Base-by-base conservation (phyloP, 2,888 invertebrate species). In the Chironomus tentans region DNA sequence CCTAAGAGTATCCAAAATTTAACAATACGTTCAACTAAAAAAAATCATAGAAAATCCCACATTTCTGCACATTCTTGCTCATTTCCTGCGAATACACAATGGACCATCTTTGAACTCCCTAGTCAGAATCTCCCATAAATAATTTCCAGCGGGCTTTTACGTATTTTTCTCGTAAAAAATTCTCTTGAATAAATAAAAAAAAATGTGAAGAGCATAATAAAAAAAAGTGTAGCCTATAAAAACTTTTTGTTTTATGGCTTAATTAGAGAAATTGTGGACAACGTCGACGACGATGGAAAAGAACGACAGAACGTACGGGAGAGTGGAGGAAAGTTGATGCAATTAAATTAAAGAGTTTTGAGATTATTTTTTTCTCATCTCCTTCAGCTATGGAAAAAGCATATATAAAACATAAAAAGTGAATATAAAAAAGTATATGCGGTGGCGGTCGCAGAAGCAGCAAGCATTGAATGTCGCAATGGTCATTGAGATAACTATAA, bases 191-290 rank as follows among this genome's bases (percentile, higher is more conserved):
- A 74, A 22, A 61, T 18, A 28, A 24, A n/a, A 18, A 24, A 70
- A 70, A 15, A 50, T 50, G 56, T 38, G 10, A 38, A 56, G 56
- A 56, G 56, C 56, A 38, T 38, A 56, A 18, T 56, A 56, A 56
- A 71, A 47, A 46, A 48, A 71, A 56, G 13, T 65, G 21, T 21
- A 47, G 62, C 65, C 65, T 62, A 68, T 65, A 74, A 74, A 74
- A 74, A 62, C 12, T 48, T 70, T 74, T 74, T 74, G 74, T 74
- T 74, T 74, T 68, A 74, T 74, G 47, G 65, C 74, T 74, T 74
- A 74, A 74, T 74, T 74, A 74, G 74, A 74, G 68, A 74, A 68
- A 47, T 68, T 65, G 65, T 74, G 68, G 74, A 74, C n/a, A 28
- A 3, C 65, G n/a, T 18, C 56, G 18, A 56, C 38, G 38, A 38